These are phyloP conservation scores for Chrysopilus asiliformis DNA, from an alignment of 2,888 invertebrate species.

Conservation along the genomic window DNA sequence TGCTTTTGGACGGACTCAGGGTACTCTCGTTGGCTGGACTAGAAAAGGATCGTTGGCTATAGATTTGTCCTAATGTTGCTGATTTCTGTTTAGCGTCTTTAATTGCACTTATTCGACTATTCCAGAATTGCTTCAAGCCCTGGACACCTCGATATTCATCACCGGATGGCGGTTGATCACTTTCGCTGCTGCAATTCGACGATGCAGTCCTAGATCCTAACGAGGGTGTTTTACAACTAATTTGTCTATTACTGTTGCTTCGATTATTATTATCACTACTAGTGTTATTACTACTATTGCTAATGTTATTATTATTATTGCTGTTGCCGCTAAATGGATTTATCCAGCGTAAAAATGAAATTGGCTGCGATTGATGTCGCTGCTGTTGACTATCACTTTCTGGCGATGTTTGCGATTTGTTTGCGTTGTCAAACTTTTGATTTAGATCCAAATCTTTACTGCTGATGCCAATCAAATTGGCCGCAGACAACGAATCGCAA, in stretches of 20 bases:
- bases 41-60: not conserved
- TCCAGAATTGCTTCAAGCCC: constrained; percentile 32
- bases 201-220: too few relatives aligned
- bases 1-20: too few relatives aligned
- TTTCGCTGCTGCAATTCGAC: not conserved
- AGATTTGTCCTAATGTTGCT: constrained; percentile 14
- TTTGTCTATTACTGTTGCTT: not conserved
- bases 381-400: too few relatives aligned
- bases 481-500: too few relatives aligned
- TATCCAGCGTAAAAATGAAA: constrained; percentile 7
- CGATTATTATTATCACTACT: not conserved
- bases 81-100: constrained; percentile 15
- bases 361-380: not conserved
- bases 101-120: constrained; percentile 27
- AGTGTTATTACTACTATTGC: not conserved
- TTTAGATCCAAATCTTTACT: too few relatives aligned
- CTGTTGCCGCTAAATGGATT: constrained; percentile 6
- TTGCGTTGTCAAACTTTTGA: too few relatives aligned
- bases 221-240: too few relatives aligned
- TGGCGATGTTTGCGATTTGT: too few relatives aligned
- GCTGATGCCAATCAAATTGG: too few relatives aligned
- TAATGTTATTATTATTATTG: not conserved
- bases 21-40: not conserved
- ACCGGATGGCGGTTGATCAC: not conserved
- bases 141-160: constrained; percentile 32